Conservation (phyloP, 2,888 invertebrate species). For the Amiota communis region DNA sequence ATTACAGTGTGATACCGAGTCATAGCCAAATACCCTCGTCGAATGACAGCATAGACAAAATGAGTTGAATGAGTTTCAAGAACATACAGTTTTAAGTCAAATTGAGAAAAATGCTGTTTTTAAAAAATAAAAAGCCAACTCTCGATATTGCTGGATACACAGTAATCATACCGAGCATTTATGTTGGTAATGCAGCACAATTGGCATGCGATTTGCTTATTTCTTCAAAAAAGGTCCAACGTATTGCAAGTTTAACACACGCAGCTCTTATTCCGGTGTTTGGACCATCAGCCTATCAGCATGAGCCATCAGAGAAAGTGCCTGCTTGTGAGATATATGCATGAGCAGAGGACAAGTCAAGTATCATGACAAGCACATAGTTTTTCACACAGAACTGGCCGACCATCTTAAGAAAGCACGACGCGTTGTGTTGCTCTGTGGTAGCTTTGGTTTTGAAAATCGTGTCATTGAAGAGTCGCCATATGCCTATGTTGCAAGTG, state of each 20-base stretch:
- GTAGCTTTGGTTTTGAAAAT: constrained; percentile 85
- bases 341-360: constrained; percentile 76
- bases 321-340: constrained; percentile 82
- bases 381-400: constrained; percentile 78
- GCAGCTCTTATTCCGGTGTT: constrained; percentile 84
- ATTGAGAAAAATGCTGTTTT: constrained; percentile 55
- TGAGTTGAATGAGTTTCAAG: too few species aligned
- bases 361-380: constrained; percentile 77
- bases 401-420: constrained; percentile 75
- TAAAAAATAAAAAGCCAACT: constrained; percentile 60
- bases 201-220: constrained; percentile 88
- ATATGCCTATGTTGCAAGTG: constrained; percentile 78
- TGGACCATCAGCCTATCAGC: constrained; percentile 85
- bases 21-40: too few species aligned
- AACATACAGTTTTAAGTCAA: background rate
- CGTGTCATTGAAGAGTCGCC: constrained; percentile 79
- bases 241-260: constrained; percentile 82
- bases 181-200: constrained; percentile 95
- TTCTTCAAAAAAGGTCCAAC: constrained; percentile 80
- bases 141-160: constrained; percentile 77
- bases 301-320: constrained; percentile 74
- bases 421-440: constrained; percentile 82
- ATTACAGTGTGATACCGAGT: too few species aligned
- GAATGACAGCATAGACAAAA: too few species aligned
- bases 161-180: constrained; percentile 85